phyloP scores from a whole-genome alignment of 1,140 invertebrate genomes.

The Belonocnema kinseyi region DNA sequence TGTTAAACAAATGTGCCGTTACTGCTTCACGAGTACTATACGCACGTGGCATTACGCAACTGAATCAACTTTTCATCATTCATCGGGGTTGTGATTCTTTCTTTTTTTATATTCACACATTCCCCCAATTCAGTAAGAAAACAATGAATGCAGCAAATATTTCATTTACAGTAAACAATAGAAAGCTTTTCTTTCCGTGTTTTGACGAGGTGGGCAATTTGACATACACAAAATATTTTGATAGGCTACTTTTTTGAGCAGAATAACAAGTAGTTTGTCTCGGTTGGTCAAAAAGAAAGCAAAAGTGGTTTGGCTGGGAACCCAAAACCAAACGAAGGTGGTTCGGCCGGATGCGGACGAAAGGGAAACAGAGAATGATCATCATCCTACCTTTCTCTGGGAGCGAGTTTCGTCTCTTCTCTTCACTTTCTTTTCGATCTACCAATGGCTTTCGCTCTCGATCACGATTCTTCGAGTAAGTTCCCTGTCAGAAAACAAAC shows the following conservation, averaged over 20 bases:
- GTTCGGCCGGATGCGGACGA: slow-evolving; percentile 68
- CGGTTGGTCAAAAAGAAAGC: slow-evolving; percentile 64
- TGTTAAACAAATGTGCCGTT: slow-evolving; percentile 21
- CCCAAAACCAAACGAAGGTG: slow-evolving; percentile 59
- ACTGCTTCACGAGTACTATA: slow-evolving; percentile 18
- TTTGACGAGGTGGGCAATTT: background rate
- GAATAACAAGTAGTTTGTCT: slow-evolving; percentile 46
- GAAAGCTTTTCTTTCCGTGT: background rate
- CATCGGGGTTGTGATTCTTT: background rate
- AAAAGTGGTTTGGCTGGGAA: slow-evolving; percentile 67
- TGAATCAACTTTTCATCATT: slow-evolving; percentile 4
- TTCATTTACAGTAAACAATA: background rate
- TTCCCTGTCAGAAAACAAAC: background rate
- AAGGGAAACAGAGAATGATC: slow-evolving; percentile 63
- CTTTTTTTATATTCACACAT: no score
- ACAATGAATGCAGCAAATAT: background rate
- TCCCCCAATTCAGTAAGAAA: no score
- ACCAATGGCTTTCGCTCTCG: slow-evolving; percentile 49
- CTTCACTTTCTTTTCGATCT: slow-evolving; percentile 54
- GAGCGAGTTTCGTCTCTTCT: slow-evolving; percentile 37
- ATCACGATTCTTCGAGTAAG: slow-evolving; percentile 1
- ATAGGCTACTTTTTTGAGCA: slow-evolving; percentile 10
- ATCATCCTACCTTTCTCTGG: slow-evolving; percentile 41
- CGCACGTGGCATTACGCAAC: slow-evolving; percentile 32
- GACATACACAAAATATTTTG: background rate